Percentiles rank a stretch among this genome's conserved stretches.
phyloP scores from a whole-genome alignment of 2,888 invertebrate genomes.

The Onchidella celtica region DNA sequence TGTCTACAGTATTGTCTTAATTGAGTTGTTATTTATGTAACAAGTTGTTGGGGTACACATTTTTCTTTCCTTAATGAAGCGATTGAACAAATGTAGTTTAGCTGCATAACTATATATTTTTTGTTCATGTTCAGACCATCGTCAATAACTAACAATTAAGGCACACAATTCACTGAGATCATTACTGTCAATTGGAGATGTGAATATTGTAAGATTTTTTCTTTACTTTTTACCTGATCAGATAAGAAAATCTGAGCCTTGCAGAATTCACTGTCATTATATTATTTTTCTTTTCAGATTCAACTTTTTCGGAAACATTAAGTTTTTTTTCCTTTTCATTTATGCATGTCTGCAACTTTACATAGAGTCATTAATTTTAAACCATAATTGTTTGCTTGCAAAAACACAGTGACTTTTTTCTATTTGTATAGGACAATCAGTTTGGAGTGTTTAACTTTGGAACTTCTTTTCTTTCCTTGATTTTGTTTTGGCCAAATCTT shows the following conservation, averaged over 20 bases:
- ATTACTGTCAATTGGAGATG: not conserved
- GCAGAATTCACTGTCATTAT: not conserved
- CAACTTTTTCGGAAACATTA: conserved; percentile 39
- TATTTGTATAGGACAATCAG: too few relatives aligned
- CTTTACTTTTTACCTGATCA: not conserved
- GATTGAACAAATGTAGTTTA: too few relatives aligned
- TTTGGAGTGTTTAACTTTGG: too few relatives aligned
- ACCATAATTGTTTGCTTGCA: not conserved
- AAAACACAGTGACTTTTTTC: too few relatives aligned
- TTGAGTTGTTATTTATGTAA: not conserved
- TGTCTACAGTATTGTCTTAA: conserved; percentile 8
- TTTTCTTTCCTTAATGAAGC: too few relatives aligned
- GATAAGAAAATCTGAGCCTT: not conserved
- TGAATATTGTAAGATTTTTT: not conserved
- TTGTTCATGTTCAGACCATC: too few relatives aligned
- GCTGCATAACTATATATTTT: too few relatives aligned
- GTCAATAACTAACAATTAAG: too few relatives aligned
- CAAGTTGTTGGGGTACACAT: not conserved
- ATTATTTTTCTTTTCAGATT: conserved; percentile 41
- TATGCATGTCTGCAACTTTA: not conserved
- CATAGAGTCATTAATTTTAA: not conserved
- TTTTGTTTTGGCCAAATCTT: too few relatives aligned
- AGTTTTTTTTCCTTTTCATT: conserved; percentile 2
- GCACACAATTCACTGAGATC: not conserved
- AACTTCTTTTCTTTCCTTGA: too few relatives aligned